These are phyloP conservation scores for Oegoconia quadripuncta DNA, from an alignment of 2,888 invertebrate species.

Conservation along the genomic window DNA sequence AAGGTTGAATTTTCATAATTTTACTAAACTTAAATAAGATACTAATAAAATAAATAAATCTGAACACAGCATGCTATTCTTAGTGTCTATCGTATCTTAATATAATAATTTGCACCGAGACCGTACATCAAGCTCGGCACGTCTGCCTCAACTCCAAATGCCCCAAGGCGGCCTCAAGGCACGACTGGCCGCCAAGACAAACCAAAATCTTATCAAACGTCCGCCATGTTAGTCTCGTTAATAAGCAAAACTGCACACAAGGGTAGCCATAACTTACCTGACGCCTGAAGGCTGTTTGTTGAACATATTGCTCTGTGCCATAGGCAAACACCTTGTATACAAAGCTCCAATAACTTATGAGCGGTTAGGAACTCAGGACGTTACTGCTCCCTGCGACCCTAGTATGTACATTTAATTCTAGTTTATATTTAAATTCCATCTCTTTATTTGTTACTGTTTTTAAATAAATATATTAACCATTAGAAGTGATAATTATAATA, in stretches of 20 bases:
- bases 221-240: constrained; percentile 72
- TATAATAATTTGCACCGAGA: constrained; percentile 30
- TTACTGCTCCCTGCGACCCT: constrained; percentile 24
- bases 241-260: constrained; percentile 76
- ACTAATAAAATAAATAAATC: too few relatives aligned
- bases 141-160: constrained; percentile 61
- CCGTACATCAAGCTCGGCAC: constrained; percentile 23
- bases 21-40: too few relatives aligned
- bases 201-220: constrained; percentile 74
- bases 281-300: constrained; percentile 67
- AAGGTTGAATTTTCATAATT: too few relatives aligned
- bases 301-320: constrained; percentile 53
- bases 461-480: too few relatives aligned
- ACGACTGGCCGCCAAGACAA: constrained; percentile 73
- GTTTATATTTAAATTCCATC: too few relatives aligned
- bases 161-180: constrained; percentile 63
- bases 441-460: too few relatives aligned
- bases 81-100: background rate
- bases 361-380: constrained; percentile 37
- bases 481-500: too few relatives aligned
- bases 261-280: constrained; percentile 61
- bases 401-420: too few relatives aligned
- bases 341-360: constrained; percentile 49
- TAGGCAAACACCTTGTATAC: constrained; percentile 48
- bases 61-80: background rate